These are phyloP conservation scores for Cassiopea xamachana DNA, from an alignment of 30 jellyfish, hydroid and myxozoan genomes.

Conservation along the genomic window DNA sequence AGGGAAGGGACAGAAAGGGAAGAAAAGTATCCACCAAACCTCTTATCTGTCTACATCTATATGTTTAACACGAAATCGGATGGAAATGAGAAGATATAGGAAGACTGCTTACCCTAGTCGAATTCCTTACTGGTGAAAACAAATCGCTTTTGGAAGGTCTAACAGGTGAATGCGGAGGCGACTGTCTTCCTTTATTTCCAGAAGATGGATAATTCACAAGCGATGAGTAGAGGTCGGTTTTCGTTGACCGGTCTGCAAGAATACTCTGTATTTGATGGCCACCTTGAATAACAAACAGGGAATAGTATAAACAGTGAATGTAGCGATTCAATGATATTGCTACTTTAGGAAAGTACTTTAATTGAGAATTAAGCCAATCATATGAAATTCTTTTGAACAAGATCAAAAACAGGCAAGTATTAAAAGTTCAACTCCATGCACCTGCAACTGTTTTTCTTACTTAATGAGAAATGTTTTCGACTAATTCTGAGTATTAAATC, in stretches of 20 bases:
- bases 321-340: too few relatives aligned
- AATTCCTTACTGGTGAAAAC: slow-evolving; percentile 60
- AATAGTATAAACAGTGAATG: too few relatives aligned
- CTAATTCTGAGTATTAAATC: too few relatives aligned
- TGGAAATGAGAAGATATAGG: not conserved
- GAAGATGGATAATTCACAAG: slow-evolving; percentile 36
- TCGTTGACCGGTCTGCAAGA: slow-evolving; percentile 46
- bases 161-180: slow-evolving; percentile 88
- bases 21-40: not conserved
- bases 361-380: too few relatives aligned
- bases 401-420: too few relatives aligned
- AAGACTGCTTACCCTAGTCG: slow-evolving; percentile 36
- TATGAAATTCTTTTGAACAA: too few relatives aligned
- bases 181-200: slow-evolving; percentile 38
- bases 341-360: too few relatives aligned
- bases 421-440: too few relatives aligned
- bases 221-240: slow-evolving; percentile 54
- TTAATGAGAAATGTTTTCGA: too few relatives aligned
- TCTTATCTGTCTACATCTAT: not conserved
- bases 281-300: slow-evolving; percentile 27
- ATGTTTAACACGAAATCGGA: not conserved
- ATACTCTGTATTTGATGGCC: slow-evolving; percentile 34
- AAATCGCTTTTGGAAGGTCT: slow-evolving; percentile 71
- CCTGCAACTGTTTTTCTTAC: too few relatives aligned
- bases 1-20: not conserved